Evolutionary conservation across 2,113 vertebrate species (phyloP), one percentile per base, ranked within the genome.

Genomic region (Columba janthina): DNA sequence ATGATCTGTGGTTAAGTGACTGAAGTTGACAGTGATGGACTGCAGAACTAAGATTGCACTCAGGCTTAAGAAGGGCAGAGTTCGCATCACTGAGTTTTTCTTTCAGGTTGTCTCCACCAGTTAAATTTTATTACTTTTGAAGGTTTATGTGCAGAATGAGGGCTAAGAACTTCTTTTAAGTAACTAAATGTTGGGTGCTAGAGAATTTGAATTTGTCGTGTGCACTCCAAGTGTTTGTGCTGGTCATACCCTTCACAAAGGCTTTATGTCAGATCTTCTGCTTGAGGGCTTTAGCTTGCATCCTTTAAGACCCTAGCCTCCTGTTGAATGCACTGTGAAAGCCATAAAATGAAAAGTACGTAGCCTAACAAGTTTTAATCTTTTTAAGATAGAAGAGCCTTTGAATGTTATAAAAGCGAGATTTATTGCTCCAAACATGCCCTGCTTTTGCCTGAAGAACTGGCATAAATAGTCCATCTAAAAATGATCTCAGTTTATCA

Each of bases 21-120:
- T 95, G 2, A 76, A 82, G 62, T 76, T 93, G 93, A 88, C 94
- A 93, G 67, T 95, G 93, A 91, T 95, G 74, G 89, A 89, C 78
- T 94, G 94, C 24, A 77, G 42, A 91, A 51, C 72, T 94, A 83
- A 82, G 64, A 40, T 31, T 85, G 54, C 81, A 91, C 10, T 94
- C 86, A 89, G 64, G 85, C 85, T 96, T 91, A 88, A 93, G 74
- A 88, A 89, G 36, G 75, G 74, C 25, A 91, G 58, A 77, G 15
- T 67, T 89, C 1, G 21, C 87, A 88, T 95, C 58, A 2, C 56
- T 85, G 88, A 58, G 32, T 94, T 94, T 91, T 88, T 70, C 70
- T 91, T 94, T 94, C 78, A 80, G 46, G 71, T 85, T 94, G 62
- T 95, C 87, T 91, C 50, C 20, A 28, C 51, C 19, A 34, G 71